Evolutionary conservation across 2,888 invertebrate species (phyloP).

Genomic region (Drosophila demipolita): DNA sequence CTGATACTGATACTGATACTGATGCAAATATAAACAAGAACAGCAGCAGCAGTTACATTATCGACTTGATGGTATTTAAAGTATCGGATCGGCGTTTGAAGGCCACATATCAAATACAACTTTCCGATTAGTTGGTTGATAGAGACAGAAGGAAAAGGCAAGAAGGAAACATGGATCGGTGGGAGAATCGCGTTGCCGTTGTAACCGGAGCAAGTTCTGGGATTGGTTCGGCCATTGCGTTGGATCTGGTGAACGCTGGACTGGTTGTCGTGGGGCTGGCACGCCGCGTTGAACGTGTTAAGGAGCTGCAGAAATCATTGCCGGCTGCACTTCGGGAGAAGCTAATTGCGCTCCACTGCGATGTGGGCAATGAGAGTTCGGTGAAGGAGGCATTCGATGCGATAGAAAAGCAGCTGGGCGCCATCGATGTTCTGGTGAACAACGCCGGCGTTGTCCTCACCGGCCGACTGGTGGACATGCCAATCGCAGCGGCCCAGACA

Average conservation of each 20-base stretch:
- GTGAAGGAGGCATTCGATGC: constrained; percentile 86
- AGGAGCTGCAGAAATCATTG: constrained; percentile 70
- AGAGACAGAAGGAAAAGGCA: neutral
- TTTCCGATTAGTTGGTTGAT: neutral
- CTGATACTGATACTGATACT: neutral
- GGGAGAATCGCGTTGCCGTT: constrained; percentile 87
- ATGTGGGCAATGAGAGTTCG: constrained; percentile 86
- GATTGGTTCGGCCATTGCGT: constrained; percentile 86
- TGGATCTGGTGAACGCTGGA: constrained; percentile 85
- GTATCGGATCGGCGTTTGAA: neutral
- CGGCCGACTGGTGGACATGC: constrained; percentile 71
- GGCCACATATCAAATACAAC: constrained; percentile 4
- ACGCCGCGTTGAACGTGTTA: constrained; percentile 85
- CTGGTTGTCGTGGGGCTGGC: constrained; percentile 87
- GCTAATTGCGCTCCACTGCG: constrained; percentile 84
- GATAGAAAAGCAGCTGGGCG: constrained; percentile 86
- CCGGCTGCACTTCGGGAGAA: constrained; percentile 66
- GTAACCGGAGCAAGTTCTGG: constrained; percentile 89
- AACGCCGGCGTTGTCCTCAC: constrained; percentile 86
- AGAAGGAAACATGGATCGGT: constrained; percentile 86
- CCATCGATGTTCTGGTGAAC: constrained; percentile 87
- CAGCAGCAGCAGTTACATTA: neutral
- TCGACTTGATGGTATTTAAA: constrained; percentile 16
- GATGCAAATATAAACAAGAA: neutral
- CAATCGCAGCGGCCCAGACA: constrained; percentile 54